Conservation (phyloP, 1,140 invertebrate genomes). For the Druon quercuslanigerum region DNA sequence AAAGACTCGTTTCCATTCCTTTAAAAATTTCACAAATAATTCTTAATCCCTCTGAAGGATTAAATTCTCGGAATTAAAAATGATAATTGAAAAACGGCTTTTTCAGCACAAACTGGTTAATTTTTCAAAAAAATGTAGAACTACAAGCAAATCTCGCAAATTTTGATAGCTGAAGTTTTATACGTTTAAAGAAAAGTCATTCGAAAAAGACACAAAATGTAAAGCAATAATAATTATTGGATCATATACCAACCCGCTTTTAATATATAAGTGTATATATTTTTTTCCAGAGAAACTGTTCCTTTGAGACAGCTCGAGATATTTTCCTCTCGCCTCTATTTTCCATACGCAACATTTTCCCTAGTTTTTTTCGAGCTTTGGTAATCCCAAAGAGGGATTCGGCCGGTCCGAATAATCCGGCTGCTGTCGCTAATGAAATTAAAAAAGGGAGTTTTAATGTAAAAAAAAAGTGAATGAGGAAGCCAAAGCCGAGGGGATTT, state of each 20-base stretch:
- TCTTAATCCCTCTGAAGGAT: conserved; percentile 22
- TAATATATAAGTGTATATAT: not conserved
- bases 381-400: conserved; percentile 68
- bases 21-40: conserved; percentile 20
- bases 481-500: conserved; percentile 68
- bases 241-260: not conserved
- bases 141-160: too few species aligned
- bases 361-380: conserved; percentile 70
- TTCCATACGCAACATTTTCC: conserved; percentile 59
- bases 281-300: conserved; percentile 20
- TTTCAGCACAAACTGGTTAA: not conserved
- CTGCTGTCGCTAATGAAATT: conserved; percentile 73
- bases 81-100: not conserved
- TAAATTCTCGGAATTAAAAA: not conserved
- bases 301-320: conserved; percentile 33
- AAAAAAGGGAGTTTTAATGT: conserved; percentile 60
- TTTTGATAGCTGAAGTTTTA: too few species aligned
- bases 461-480: conserved; percentile 57
- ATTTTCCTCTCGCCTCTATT: conserved; percentile 53
- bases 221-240: too few species aligned
- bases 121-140: not conserved
- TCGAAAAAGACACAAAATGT: too few species aligned
- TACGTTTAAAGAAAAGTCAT: too few species aligned
- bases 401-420: conserved; percentile 64
- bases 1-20: conserved; percentile 17